Base-by-base conservation (phyloP, 2,113 vertebrate species). In the Eulemur macaco region DNA sequence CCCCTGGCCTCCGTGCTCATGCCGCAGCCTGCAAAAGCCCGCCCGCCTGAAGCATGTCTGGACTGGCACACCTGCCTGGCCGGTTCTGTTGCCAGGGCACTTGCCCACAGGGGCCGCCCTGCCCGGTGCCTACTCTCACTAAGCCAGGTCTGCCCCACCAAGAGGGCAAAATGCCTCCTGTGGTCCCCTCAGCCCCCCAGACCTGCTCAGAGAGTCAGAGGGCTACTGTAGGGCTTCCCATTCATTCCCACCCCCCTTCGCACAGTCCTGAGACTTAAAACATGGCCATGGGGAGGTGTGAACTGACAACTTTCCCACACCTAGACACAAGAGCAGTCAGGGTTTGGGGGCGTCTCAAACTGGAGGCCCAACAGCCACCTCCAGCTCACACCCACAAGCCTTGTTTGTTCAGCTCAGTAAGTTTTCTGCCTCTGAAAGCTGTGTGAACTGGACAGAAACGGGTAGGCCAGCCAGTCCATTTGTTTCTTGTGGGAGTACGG, bases 41-140 rank as follows among this genome's bases (percentile, higher is more conserved):
- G n/a, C 73, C 93, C 3, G 3, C 34, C 86, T 31, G n/a, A 34
- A 88, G 86, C 97, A 50, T 87, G 97, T 71, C 97, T 45, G 47
- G 95, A 64, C 96, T 1, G 1, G 88, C 45, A 34, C 63, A 90
- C 97, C 54, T 0, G 45, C 87, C 81, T 0, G 27, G 86, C 96
- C 45, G 37, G 96, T 97, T 97, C 83, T 69, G 45, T 78, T 23
- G 56, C 71, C 83, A 29, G 64, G 12, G 76, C 90, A 13, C 27
- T 54, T 0, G 0, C 56, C 69, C 76, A 78, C 54, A 20, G 76
- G 27, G 63, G 47, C 31, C 0, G 6, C 81, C 80, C 63, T 20
- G 0, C 63, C 89, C 27, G 0, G 11, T 9, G 0, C 94, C 83
- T 60, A 42, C 74, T 86, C 78, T 92, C 45, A 10, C 47, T 13